phyloP scores from a whole-genome alignment of 2,888 invertebrate species.

The Drosophila parthenogenetica region DNA sequence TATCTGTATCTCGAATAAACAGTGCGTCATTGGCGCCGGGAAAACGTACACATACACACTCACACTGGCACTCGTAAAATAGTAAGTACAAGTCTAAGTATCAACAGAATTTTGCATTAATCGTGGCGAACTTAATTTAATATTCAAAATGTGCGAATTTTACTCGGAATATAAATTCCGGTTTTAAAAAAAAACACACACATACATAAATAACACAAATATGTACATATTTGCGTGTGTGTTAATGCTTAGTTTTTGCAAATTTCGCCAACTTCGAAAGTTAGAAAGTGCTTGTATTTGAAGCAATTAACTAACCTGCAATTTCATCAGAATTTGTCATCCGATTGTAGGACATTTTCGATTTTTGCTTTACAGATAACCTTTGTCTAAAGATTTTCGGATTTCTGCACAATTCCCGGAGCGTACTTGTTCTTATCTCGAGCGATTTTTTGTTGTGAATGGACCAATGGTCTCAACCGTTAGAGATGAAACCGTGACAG shows the following conservation, averaged over 20 bases:
- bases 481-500: conserved; percentile 32
- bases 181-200: not conserved
- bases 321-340: conserved; percentile 13
- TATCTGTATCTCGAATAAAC: conserved; percentile 7
- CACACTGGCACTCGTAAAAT: not conserved
- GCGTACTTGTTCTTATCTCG: conserved; percentile 7
- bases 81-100: not conserved
- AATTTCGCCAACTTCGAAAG: not conserved
- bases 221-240: not conserved
- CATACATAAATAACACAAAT: too few species aligned
- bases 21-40: conserved; percentile 30
- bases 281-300: not conserved
- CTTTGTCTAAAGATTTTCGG: not conserved
- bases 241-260: not conserved
- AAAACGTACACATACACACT: not conserved
- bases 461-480: conserved; percentile 9
- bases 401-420: too few species aligned
- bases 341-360: conserved; percentile 45
- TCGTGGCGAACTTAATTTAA: not conserved
- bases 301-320: conserved; percentile 19
- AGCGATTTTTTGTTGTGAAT: conserved; percentile 2
- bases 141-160: not conserved
- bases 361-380: not conserved
- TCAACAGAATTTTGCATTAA: not conserved
- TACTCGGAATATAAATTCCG: not conserved